Evolutionary conservation across 2,113 vertebrate species (phyloP), one percentile per base, ranked within the genome.

Genomic region (Melanostigma gelatinosum): DNA sequence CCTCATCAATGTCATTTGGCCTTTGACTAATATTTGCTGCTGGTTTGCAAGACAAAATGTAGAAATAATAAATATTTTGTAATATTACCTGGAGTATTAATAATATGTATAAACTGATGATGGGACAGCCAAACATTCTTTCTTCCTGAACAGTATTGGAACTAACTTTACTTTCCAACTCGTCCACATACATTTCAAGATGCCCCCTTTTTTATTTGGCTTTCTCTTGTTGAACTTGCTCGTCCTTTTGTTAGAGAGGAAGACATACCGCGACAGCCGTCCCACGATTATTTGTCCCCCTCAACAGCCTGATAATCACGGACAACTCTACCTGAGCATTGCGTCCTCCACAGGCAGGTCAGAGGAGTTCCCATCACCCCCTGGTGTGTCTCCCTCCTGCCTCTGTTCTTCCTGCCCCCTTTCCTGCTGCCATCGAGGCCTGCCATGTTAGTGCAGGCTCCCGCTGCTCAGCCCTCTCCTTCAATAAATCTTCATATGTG

Each of bases 401-500:
- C 85, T 85, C 88, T 85, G 54, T 90, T 88, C 92, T 88, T 74
- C 86, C 89, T 89, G 89, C 88, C 89, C 90, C 84, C 73, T 90
- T 91, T 93, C 93, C 93, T 93, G 93, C 91, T 90, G 89, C 89
- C 80, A 86, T 85, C 83, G 71, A 76, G 85, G 86, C 90, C 89
- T 90, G 91, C 91, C 88, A 90, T 92, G 94, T 94, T 91, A 90
- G 89, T 83, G 80, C 77, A 69, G 93, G 82, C 88, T 86, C 91
- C 92, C 48, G 91, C 93, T 91, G 93, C 87, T 91, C 85, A 77
- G 87, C 81, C 84, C 89, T 82, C 90, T 83, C 83, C 87, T 88
- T 91, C 90, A 89, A 92, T 94, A 92, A 92, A 93, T 94, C 93
- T 94, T 94, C 92, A 93, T 93, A 93, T 92, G 91, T 92, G 89